Percentiles rank a stretch among this genome's conserved stretches.
Evolutionary conservation across 2,797 vertebrate species (phyloP).

Genomic region (Tarsius wallacei): DNA sequence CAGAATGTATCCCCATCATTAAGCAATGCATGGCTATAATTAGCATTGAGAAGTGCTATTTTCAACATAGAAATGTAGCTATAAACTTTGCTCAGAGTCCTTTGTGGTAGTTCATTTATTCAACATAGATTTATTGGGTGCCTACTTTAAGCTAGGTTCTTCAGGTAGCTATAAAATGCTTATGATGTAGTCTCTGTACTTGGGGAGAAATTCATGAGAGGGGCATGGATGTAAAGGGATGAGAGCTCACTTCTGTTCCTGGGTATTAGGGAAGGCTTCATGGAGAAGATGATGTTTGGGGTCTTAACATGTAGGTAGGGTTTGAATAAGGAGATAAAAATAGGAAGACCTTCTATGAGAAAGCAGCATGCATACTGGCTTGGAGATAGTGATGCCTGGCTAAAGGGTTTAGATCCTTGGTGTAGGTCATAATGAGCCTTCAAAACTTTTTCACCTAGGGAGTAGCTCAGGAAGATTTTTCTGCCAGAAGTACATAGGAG

Average conservation of each 20-base stretch:
- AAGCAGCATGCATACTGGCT: not conserved
- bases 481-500: not conserved
- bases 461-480: slow-evolving; percentile 41
- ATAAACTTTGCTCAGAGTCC: slow-evolving; percentile 26
- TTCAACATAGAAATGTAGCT: slow-evolving; percentile 54
- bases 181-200: not conserved
- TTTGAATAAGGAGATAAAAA: slow-evolving; percentile 40
- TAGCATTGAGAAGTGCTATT: slow-evolving; percentile 47
- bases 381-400: not conserved
- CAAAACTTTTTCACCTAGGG: not conserved
- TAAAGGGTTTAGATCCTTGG: slow-evolving; percentile 47
- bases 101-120: slow-evolving; percentile 52
- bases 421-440: slow-evolving; percentile 7
- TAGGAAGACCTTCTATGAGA: not conserved
- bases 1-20: not conserved
- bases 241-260: slow-evolving; percentile 23
- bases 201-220: slow-evolving; percentile 36
- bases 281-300: slow-evolving; percentile 40
- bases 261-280: slow-evolving; percentile 27
- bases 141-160: slow-evolving; percentile 46
- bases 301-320: not conserved
- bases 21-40: not conserved
- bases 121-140: slow-evolving; percentile 27
- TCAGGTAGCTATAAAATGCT: slow-evolving; percentile 29
- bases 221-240: slow-evolving; percentile 35